Conservation (phyloP, 2,113 vertebrate genomes). For the Arvicanthis niloticus region DNA sequence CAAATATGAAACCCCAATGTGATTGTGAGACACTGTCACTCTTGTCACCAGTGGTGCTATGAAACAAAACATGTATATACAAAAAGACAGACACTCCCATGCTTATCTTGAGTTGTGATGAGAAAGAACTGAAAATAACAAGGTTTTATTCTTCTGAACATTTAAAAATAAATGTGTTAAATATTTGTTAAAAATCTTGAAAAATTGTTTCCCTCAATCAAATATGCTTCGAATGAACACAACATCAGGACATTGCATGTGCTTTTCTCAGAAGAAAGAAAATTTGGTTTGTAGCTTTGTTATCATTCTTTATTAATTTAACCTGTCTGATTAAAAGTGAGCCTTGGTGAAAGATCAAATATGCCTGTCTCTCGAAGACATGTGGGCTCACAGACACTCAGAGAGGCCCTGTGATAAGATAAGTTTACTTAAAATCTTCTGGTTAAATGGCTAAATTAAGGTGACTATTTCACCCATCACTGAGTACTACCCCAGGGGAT, state of each 20-base stretch:
- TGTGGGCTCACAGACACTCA: not conserved
- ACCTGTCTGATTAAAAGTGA: not conserved
- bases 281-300: not conserved
- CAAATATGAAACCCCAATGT: not conserved
- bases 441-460: not conserved
- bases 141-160: not conserved
- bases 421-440: not conserved
- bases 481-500: fast-evolving
- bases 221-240: not conserved
- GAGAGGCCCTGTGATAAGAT: not conserved
- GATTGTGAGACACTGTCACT: not conserved
- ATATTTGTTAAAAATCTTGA: not conserved
- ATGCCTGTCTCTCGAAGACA: not conserved
- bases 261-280: not conserved
- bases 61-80: not conserved
- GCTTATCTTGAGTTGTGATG: not conserved
- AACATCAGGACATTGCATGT: fast-evolving
- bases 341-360: not conserved
- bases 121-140: not conserved
- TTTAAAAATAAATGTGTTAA: not conserved
- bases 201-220: not conserved
- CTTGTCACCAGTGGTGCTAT: not conserved
- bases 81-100: not conserved
- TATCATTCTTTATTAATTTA: not conserved
- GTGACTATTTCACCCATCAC: not conserved